Evolutionary conservation across 2,888 invertebrate species (phyloP), one percentile per base, ranked within the genome.

Genomic region (Furcula furcula): DNA sequence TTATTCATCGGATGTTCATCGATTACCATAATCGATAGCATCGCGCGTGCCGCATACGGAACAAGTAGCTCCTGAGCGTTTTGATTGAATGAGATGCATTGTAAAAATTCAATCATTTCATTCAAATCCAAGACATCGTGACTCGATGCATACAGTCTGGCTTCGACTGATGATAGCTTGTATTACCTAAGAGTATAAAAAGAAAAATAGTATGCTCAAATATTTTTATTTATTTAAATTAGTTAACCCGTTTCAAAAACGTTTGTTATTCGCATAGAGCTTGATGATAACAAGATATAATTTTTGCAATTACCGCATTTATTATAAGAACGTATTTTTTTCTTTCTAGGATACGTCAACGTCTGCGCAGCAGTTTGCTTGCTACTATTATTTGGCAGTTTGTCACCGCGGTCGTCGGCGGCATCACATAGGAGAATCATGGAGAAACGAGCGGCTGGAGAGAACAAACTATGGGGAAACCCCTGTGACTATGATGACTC

Each of bases 21-120:
- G 87, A 88, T 88, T 87, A 87, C 84, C 87, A 87, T 87, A 87
- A 86, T 84, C 84, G 85, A 86, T 82, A 82, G 64, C 75, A 78
- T 72, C 72, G 79, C 76, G 69, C 82, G 86, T 76, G 76, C 73
- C 76, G 86, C 87, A 85, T 86, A 84, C 78, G 77, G 69, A 80
- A 79, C 79, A 67, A 64, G 65, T 60, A 55, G 51, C 53, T 73
- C 65, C 67, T 60, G 57, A 59, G 55, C 65, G 58, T 60, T 74
- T 70, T 68, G 74, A 75, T 75, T 75, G 64, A 74, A 58, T 65
- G 61, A 79, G 75, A 80, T 82, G 75, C 72, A 72, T 62, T 57
- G 42, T 53, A 46, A 59, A 46, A 47, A 44, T 34, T 54, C 42
- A 46, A 42, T 47, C 46, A 53, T 61, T 59, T 56, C 49, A 51